phyloP scores from a whole-genome alignment of 2,113 vertebrate genomes.

The Megaceryle maxima region DNA sequence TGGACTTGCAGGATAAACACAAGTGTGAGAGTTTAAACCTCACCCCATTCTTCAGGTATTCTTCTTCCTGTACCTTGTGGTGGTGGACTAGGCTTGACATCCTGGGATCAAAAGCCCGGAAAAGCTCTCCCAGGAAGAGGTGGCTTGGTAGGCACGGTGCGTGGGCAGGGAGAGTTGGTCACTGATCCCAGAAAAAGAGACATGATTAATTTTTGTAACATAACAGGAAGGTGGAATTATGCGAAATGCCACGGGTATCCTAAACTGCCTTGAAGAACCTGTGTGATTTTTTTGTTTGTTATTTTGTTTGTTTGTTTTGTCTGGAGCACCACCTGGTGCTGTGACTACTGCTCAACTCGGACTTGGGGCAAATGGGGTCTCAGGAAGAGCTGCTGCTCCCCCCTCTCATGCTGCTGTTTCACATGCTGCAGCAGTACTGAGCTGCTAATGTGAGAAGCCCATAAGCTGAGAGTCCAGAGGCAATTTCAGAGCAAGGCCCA shows the following conservation, averaged over 20 bases:
- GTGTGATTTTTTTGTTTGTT: neutral
- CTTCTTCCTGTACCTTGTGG: neutral
- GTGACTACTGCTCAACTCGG: neutral
- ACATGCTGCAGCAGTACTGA: neutral
- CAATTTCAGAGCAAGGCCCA: neutral
- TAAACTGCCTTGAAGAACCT: neutral
- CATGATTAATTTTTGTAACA: neutral
- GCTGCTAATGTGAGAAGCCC: accelerated
- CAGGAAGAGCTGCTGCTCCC: neutral
- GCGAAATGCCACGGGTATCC: neutral
- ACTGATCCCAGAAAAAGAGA: neutral
- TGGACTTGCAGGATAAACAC: neutral
- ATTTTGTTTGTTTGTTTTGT: no score
- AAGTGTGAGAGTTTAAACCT: neutral
- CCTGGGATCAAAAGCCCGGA: neutral
- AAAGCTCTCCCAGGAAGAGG: neutral
- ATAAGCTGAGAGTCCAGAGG: neutral
- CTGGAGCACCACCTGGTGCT: neutral
- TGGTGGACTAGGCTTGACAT: neutral
- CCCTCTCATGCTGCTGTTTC: neutral
- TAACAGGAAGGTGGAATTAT: neutral
- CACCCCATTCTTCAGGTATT: neutral
- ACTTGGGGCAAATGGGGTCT: accelerated
- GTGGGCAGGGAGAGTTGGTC: neutral
- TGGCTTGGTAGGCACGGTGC: neutral